These are phyloP conservation scores for Sycophila sp. DNA, from an alignment of 1,140 invertebrate species.

Conservation along the genomic window DNA sequence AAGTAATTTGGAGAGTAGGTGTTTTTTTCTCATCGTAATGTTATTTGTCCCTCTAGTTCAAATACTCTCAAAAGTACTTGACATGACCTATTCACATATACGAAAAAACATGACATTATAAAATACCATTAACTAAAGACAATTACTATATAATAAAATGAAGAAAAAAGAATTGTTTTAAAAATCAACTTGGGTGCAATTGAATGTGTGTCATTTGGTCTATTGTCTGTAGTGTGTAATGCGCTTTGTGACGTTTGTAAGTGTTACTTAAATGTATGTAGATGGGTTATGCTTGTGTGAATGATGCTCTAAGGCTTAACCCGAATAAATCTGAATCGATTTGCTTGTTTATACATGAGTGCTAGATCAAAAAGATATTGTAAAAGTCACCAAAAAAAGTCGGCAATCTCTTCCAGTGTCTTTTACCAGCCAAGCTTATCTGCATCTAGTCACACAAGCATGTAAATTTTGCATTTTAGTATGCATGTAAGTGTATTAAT, in stretches of 20 bases:
- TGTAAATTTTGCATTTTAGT: slow-evolving; percentile 15
- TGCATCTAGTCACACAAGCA: slow-evolving; percentile 20
- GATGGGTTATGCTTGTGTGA: slow-evolving; percentile 3
- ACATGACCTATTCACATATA: slow-evolving; percentile 14
- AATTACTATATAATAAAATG: slow-evolving; percentile 7
- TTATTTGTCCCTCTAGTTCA: neutral
- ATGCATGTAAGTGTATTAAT: slow-evolving; percentile 40
- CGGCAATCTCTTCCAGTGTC: too few species aligned
- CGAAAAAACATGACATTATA: slow-evolving; percentile 11
- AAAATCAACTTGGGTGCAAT: neutral
- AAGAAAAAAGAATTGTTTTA: neutral
- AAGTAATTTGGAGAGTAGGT: slow-evolving; percentile 15
- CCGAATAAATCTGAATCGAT: neutral
- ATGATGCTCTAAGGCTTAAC: neutral
- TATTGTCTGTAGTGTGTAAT: neutral
- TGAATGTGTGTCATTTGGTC: neutral
- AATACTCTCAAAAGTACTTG: slow-evolving; percentile 21
- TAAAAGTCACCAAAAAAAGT: too few species aligned
- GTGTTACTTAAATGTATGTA: neutral
- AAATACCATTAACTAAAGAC: slow-evolving; percentile 14
- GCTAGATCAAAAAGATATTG: too few species aligned
- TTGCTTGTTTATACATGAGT: neutral
- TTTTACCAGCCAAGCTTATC: neutral
- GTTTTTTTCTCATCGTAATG: neutral
- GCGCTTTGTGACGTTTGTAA: neutral